Conservation (phyloP, 2,797 vertebrate species). For the Orientallactaga sibirica region DNA sequence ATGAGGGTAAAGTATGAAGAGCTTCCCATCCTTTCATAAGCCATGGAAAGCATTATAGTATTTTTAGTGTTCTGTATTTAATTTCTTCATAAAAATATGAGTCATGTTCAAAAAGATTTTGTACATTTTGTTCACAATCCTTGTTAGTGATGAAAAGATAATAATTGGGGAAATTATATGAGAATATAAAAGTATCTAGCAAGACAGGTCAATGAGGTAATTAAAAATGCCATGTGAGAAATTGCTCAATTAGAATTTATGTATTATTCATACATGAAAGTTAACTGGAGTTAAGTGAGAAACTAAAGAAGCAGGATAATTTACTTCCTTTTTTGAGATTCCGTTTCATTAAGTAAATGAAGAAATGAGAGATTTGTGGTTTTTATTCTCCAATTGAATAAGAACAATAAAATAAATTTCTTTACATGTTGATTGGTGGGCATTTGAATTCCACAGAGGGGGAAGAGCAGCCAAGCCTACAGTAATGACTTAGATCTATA, state of each 20-base stretch:
- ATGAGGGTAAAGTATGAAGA: not conserved
- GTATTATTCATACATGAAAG: not conserved
- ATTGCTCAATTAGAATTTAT: not conserved
- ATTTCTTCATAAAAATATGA: not conserved
- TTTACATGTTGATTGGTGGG: not conserved
- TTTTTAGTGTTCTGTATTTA: not conserved
- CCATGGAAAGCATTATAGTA: not conserved
- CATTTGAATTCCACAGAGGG: not conserved
- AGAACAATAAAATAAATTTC: not conserved
- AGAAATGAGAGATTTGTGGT: not conserved
- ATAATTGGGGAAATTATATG: not conserved
- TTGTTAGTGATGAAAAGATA: conserved; percentile 18
- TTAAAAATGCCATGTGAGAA: not conserved
- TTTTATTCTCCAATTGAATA: not conserved
- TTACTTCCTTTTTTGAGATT: not conserved
- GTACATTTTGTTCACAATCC: not conserved
- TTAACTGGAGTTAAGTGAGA: not conserved
- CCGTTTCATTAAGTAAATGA: not conserved
- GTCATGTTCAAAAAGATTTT: not conserved
- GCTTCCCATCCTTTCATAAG: not conserved
- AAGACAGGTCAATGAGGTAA: not conserved
- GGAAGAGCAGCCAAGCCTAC: not conserved
- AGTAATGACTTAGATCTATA: too few species aligned
- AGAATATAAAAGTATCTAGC: not conserved
- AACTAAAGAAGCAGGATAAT: not conserved